Evolutionary conservation across 1,140 invertebrate species (phyloP).

Genomic region (Adelges cooleyi): DNA sequence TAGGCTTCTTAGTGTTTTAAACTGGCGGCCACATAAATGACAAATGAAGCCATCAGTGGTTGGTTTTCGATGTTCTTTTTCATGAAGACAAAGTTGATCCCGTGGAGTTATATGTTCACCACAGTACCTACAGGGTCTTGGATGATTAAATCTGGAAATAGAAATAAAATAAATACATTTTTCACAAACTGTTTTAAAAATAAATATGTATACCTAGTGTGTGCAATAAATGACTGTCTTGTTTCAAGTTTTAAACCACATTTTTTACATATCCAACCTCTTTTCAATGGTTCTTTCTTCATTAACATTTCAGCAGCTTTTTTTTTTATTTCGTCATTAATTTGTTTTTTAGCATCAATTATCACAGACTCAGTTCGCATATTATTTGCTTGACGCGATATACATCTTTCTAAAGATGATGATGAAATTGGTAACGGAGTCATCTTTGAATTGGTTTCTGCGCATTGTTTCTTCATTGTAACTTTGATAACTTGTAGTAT

Average conservation of each 20-base stretch:
- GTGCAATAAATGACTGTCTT: background rate
- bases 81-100: background rate
- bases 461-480: background rate
- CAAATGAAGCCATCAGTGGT: background rate
- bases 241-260: background rate
- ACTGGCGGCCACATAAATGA: background rate
- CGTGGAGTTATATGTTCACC: background rate
- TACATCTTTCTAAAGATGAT: background rate
- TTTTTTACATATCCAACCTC: background rate
- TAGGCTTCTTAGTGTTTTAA: background rate
- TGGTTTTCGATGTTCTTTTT: background rate
- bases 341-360: background rate
- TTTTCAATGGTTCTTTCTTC: background rate
- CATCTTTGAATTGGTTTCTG: background rate
- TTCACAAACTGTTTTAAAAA: background rate
- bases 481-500: background rate
- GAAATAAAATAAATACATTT: background rate
- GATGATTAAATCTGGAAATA: background rate
- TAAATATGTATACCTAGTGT: background rate
- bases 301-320: too few species aligned
- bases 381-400: background rate
- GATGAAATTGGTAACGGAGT: background rate
- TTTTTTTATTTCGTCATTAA: too few species aligned
- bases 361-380: background rate
- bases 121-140: background rate